phyloP scores from a whole-genome alignment of 1,140 invertebrate genomes.

The Halesus radiatus region DNA sequence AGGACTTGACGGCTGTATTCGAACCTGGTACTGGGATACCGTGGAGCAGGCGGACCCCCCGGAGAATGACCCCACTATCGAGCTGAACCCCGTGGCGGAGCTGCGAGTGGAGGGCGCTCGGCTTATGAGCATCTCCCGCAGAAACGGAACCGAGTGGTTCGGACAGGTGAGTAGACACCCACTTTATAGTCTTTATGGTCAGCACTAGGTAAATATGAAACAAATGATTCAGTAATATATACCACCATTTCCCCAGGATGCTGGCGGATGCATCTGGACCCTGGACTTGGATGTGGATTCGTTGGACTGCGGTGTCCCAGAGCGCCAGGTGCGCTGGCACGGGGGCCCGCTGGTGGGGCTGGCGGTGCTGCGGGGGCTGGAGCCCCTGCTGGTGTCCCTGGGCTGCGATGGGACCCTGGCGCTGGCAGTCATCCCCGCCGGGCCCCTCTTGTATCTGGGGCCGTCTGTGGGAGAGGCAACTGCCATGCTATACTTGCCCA shows the following conservation, averaged over 20 bases:
- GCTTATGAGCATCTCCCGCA: conserved; percentile 67
- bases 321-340: conserved; percentile 42
- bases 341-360: conserved; percentile 46
- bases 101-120: conserved; percentile 70
- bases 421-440: conserved; percentile 16
- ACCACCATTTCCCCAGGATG: conserved; percentile 37
- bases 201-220: no score
- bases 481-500: conserved; percentile 43
- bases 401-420: conserved; percentile 47
- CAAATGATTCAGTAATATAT: no score
- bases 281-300: conserved; percentile 44
- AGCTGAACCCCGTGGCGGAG: conserved; percentile 89
- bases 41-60: conserved; percentile 85
- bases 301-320: not conserved
- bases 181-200: no score
- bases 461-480: conserved; percentile 14
- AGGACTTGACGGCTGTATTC: conserved; percentile 85
- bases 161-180: conserved; percentile 74
- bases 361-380: conserved; percentile 16
- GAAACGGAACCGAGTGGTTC: conserved; percentile 75
- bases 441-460: conserved; percentile 9
- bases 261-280: conserved; percentile 46
- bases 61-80: conserved; percentile 82
- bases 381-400: conserved; percentile 29
- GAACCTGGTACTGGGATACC: conserved; percentile 89